These are phyloP conservation scores for Metellina segmentata DNA, from an alignment of 2,888 invertebrate genomes.

Conservation along the genomic window DNA sequence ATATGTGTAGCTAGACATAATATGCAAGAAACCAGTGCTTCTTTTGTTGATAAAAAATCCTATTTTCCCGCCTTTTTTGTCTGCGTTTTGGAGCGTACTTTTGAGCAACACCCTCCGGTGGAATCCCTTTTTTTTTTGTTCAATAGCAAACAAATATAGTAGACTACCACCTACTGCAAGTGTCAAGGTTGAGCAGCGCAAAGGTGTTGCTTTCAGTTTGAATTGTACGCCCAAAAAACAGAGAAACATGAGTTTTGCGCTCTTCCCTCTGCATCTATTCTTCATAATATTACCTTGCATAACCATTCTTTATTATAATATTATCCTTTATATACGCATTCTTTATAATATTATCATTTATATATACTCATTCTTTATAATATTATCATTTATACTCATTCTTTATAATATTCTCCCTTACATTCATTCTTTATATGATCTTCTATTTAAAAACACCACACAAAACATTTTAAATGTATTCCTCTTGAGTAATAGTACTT, in stretches of 20 bases:
- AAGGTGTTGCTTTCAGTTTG: not conserved
- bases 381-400: too few species aligned
- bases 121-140: not conserved
- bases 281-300: too few species aligned
- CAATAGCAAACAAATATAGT: not conserved
- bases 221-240: slow-evolving; percentile 10
- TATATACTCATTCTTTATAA: too few species aligned
- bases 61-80: not conserved
- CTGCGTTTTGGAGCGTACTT: not conserved
- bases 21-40: too few species aligned
- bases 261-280: not conserved
- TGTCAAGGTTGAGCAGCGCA: not conserved
- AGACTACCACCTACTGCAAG: slow-evolving; percentile 4
- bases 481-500: too few species aligned
- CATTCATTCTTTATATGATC: too few species aligned
- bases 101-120: not conserved
- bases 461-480: not conserved
- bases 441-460: not conserved
- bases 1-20: too few species aligned
- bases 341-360: too few species aligned
- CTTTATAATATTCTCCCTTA: too few species aligned
- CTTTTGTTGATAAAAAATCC: too few species aligned
- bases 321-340: too few species aligned
- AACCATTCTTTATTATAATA: too few species aligned
- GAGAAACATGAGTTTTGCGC: not conserved